phyloP scores from a whole-genome alignment of 2,797 vertebrate genomes.

The Sebastes itinus region DNA sequence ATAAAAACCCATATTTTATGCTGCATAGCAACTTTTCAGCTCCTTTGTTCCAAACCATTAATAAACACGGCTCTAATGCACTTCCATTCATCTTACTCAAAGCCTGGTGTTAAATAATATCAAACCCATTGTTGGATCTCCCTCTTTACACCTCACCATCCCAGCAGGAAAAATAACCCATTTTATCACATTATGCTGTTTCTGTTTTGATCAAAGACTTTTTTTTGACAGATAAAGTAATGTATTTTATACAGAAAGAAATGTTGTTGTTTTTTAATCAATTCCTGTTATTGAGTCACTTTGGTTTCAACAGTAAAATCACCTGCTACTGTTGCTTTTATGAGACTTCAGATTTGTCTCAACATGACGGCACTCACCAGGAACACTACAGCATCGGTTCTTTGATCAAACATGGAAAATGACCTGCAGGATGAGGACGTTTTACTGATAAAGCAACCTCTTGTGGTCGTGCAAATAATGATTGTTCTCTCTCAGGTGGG shows the following conservation, averaged over 20 bases:
- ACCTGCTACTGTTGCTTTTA: neutral
- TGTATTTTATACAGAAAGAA: neutral
- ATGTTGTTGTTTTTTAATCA: neutral
- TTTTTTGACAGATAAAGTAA: slow-evolving; percentile 13
- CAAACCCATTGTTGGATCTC: slow-evolving; percentile 39
- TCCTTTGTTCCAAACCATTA: slow-evolving; percentile 64
- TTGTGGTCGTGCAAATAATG: neutral
- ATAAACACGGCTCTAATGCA: slow-evolving; percentile 62
- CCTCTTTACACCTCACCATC: slow-evolving; percentile 4
- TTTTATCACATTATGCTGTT: slow-evolving; percentile 38
- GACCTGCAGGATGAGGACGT: neutral
- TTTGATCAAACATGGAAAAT: neutral
- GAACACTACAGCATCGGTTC: neutral
- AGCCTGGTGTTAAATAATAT: slow-evolving; percentile 39
- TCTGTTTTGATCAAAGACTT: slow-evolving; percentile 30
- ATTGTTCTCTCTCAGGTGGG: neutral
- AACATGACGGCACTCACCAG: neutral
- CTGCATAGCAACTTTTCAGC: slow-evolving; percentile 37
- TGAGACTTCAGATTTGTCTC: neutral
- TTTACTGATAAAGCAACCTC: neutral
- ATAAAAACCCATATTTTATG: slow-evolving; percentile 28
- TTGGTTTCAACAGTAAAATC: neutral
- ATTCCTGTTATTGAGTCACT: neutral
- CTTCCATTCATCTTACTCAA: slow-evolving; percentile 62
- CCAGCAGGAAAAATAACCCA: slow-evolving; percentile 28